These are phyloP conservation scores for Orthosia incerta DNA, from an alignment of 2,888 invertebrate genomes.

Conservation along the genomic window DNA sequence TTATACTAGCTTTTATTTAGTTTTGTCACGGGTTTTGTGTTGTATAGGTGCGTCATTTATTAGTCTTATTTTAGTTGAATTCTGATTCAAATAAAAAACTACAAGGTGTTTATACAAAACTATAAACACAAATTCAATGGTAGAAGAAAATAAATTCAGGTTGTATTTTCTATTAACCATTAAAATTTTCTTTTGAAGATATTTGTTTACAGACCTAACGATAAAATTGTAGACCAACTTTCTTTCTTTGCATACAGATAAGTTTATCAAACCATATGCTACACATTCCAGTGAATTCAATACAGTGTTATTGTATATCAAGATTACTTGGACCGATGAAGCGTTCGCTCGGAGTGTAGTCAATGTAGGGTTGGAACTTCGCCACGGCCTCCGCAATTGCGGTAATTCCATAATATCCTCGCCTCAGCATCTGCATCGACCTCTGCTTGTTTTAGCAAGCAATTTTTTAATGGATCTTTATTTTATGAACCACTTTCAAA, in stretches of 20 bases:
- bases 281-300: conserved; percentile 46
- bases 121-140: not conserved
- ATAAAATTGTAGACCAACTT: not conserved
- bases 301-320: conserved; percentile 53
- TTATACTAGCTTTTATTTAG: too few relatives aligned
- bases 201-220: not conserved
- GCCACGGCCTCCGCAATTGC: not conserved
- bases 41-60: too few relatives aligned
- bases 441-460: too few relatives aligned
- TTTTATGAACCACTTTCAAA: too few relatives aligned
- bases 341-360: conserved; percentile 43
- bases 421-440: not conserved
- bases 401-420: not conserved
- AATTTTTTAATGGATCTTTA: too few relatives aligned
- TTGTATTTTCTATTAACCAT: not conserved
- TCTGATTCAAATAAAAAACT: too few relatives aligned
- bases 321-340: conserved; percentile 59
- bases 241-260: conserved; percentile 4
- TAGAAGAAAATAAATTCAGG: not conserved
- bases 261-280: conserved; percentile 41
- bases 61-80: too few relatives aligned
- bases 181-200: not conserved
- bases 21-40: too few relatives aligned
- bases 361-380: conserved; percentile 30
- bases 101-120: not conserved